Evolutionary conservation across 1,140 invertebrate genomes (phyloP).

Genomic region (Cyclina sinensis): DNA sequence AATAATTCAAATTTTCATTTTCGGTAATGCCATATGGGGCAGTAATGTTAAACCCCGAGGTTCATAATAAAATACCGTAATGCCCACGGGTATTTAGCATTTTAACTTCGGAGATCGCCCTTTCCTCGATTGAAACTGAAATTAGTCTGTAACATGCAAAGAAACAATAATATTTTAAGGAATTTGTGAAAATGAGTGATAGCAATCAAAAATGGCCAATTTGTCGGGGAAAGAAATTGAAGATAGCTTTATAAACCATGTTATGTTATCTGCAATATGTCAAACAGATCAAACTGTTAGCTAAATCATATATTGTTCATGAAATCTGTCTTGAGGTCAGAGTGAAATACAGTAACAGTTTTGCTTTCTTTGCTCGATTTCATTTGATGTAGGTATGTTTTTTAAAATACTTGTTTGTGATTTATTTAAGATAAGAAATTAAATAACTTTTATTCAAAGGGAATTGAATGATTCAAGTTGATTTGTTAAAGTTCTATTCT

Average conservation of each 20-base stretch:
- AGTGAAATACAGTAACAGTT: constrained; percentile 13
- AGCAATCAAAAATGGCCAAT: constrained; percentile 59
- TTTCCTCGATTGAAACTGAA: constrained; percentile 18
- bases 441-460: too few relatives aligned
- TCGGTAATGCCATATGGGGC: constrained; percentile 20
- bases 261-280: constrained; percentile 45
- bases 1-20: constrained; percentile 57
- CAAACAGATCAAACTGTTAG: constrained; percentile 45
- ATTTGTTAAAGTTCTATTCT: too few relatives aligned
- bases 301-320: constrained; percentile 53
- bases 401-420: background rate
- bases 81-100: constrained; percentile 41
- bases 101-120: constrained; percentile 46
- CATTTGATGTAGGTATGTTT: background rate
- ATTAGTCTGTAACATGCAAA: constrained; percentile 56
- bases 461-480: too few relatives aligned
- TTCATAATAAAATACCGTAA: constrained; percentile 59
- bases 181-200: constrained; percentile 64
- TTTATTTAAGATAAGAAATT: background rate
- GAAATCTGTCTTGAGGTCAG: constrained; percentile 8
- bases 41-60: constrained; percentile 56
- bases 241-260: constrained; percentile 55
- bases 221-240: constrained; percentile 52
- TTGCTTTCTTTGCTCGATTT: constrained; percentile 6
- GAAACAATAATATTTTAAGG: constrained; percentile 58